Percentiles rank a stretch among this genome's conserved stretches.
Evolutionary conservation across 2,113 vertebrate species (phyloP).

Genomic region (Amphiprion ocellaris): DNA sequence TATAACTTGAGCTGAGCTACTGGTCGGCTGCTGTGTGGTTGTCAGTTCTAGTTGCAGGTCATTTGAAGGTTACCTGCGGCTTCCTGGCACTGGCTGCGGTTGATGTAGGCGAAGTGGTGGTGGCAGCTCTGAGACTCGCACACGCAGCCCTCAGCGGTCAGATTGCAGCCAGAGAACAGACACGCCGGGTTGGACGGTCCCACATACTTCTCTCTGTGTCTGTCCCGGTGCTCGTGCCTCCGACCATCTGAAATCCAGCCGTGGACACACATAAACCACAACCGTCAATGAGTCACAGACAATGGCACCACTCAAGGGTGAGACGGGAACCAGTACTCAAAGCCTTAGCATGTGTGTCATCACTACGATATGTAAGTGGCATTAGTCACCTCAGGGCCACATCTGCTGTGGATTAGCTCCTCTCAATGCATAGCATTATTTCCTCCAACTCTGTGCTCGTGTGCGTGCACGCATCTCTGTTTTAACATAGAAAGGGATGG

Average conservation of each 20-base stretch:
- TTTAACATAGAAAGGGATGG: constrained; percentile 12
- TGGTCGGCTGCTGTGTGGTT: constrained; percentile 10
- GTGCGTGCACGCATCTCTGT: background rate
- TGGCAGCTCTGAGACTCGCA: constrained; percentile 86
- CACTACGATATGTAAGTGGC: constrained; percentile 69
- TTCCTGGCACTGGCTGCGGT: constrained; percentile 86
- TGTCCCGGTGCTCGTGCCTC: constrained; percentile 75
- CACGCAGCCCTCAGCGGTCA: constrained; percentile 83
- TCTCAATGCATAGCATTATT: constrained; percentile 64
- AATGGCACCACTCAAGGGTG: constrained; percentile 53
- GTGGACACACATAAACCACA: constrained; percentile 45
- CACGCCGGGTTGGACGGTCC: constrained; percentile 80
- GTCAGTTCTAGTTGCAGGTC: constrained; percentile 38
- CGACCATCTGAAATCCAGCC: constrained; percentile 73
- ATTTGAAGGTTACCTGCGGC: constrained; percentile 82
- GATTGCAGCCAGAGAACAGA: constrained; percentile 86
- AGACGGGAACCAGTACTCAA: constrained; percentile 38
- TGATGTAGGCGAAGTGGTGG: constrained; percentile 83
- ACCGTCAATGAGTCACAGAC: constrained; percentile 68
- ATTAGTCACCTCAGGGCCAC: constrained; percentile 73
- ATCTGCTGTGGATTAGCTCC: constrained; percentile 78
- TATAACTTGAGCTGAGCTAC: constrained; percentile 16
- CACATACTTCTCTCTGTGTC: constrained; percentile 79
- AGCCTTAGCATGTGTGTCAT: constrained; percentile 69
- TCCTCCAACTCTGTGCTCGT: constrained; percentile 1